These are phyloP conservation scores for Drosophila rhopaloa DNA, from an alignment of 1,140 invertebrate species.

Conservation along the genomic window DNA sequence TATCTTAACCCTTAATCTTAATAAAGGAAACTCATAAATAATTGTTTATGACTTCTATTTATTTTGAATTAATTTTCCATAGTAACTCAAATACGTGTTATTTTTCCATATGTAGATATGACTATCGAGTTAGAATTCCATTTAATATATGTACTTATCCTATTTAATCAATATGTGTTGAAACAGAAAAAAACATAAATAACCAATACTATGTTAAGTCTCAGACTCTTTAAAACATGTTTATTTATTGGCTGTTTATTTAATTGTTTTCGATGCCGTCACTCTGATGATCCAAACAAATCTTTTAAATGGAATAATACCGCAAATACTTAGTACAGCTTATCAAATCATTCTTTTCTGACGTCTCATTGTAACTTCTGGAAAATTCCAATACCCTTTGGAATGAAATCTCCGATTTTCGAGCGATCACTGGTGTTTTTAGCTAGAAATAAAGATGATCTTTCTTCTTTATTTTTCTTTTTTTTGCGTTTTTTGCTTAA, in stretches of 20 bases:
- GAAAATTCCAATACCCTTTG: constrained; percentile 20
- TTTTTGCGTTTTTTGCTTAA: neutral
- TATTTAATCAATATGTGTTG: too few species aligned
- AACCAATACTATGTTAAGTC: too few species aligned
- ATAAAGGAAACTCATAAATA: neutral
- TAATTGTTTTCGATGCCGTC: constrained; percentile 1
- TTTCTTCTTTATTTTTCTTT: neutral
- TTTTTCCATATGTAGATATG: too few species aligned
- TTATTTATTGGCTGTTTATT: neutral
- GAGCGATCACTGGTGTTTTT: constrained; percentile 6
- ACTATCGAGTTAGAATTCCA: too few species aligned
- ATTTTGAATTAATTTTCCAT: too few species aligned
- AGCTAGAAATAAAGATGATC: constrained; percentile 4
- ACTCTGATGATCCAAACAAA: constrained; percentile 13
- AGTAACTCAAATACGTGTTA: too few species aligned
- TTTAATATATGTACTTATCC: too few species aligned
- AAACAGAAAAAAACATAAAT: too few species aligned
- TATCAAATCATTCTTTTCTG: constrained; percentile 23
- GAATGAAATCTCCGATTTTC: constrained; percentile 16
- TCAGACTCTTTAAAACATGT: neutral
- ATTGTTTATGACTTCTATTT: too few species aligned
- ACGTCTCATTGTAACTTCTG: constrained; percentile 31
- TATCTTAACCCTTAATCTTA: neutral
- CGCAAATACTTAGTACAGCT: constrained; percentile 3
- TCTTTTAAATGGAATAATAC: constrained; percentile 6